Base-by-base conservation (phyloP, 2,113 vertebrate genomes). In the Gymnogyps californianus region DNA sequence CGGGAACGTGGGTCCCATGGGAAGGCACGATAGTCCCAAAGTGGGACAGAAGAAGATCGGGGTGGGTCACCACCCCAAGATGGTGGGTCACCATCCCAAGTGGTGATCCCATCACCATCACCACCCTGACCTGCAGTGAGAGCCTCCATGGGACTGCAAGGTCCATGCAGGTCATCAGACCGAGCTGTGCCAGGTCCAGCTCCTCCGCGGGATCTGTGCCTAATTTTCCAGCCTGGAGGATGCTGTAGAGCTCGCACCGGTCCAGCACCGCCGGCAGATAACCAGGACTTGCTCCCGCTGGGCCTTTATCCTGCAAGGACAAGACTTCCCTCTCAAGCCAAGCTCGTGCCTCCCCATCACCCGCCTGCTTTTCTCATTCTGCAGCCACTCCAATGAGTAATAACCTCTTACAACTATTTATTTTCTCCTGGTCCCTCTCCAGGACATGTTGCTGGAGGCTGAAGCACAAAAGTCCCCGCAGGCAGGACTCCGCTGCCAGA, bases 1-100 rank as follows among this genome's bases (percentile, higher is more conserved):
- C 0, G 2, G 52, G 32, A 85, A n/a, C 0, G 13, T 14, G 44
- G 13, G 34, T 62, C 11, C 59, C 54, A 74, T 0, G 3, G 29
- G 49, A 64, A 58, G 26, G 44, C 19, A 71, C 0, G 0, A 46
- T 3, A 55, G n/a, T 14, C 49, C 67, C 49, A 42, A 31, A 83
- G 16, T 22, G 26, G 34, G 59, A 29, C 26, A 74, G 34, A 42
- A 17, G 34, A 51, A 3, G 15, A 31, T 0, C 21, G 42, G 12
- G 7, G 25, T 64, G 42, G 32, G 28, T 69, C 52, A 74, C 11
- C 58, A 84, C 9, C 28, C 46, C 47, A 46, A 32, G 46, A 47
- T 10, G 38, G 20, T 71, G 66, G 66, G 44, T 78, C 36, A 42
- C 51, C 52, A 51, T 21, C 29, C 34, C 42, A 65, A 31, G 34